These are phyloP conservation scores for Candidula unifasciata DNA, from an alignment of 2,888 invertebrate species.

Conservation along the genomic window DNA sequence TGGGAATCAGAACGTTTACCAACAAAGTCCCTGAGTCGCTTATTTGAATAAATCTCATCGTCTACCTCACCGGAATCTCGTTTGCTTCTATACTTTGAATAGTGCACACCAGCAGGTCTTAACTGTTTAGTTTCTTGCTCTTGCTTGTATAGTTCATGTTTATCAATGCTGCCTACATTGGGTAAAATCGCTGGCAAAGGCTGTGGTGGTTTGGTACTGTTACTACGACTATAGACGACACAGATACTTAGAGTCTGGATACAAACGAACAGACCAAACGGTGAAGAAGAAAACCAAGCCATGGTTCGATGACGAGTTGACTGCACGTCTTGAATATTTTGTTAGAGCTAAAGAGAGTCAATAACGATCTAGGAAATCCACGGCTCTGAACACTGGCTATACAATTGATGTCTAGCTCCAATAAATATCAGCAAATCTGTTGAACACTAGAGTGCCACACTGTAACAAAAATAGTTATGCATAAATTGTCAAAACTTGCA, in stretches of 20 bases:
- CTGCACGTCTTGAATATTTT: too few species aligned
- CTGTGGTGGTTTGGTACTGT: not conserved
- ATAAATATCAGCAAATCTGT: too few species aligned
- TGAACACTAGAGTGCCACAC: too few species aligned
- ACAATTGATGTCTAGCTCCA: too few species aligned
- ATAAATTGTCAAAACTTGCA: too few species aligned
- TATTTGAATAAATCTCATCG: not conserved
- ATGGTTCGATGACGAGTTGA: not conserved
- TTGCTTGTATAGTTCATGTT: not conserved
- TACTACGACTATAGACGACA: not conserved
- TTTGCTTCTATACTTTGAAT: constrained; percentile 23
- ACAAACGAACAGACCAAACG: not conserved
- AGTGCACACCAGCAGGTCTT: too few species aligned
- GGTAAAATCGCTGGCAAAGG: not conserved
- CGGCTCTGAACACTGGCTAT: too few species aligned
- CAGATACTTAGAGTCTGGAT: not conserved
- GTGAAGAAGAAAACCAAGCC: not conserved
- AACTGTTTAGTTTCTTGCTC: not conserved
- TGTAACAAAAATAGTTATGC: too few species aligned
- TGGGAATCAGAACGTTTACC: constrained; percentile 25
- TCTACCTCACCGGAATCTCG: constrained; percentile 5
- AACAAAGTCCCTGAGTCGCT: constrained; percentile 33
- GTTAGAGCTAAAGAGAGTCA: too few species aligned
- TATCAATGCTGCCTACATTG: not conserved
- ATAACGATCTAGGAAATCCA: too few species aligned